phyloP scores from a whole-genome alignment of 1,140 invertebrate genomes.

The Nephotettix cincticeps region DNA sequence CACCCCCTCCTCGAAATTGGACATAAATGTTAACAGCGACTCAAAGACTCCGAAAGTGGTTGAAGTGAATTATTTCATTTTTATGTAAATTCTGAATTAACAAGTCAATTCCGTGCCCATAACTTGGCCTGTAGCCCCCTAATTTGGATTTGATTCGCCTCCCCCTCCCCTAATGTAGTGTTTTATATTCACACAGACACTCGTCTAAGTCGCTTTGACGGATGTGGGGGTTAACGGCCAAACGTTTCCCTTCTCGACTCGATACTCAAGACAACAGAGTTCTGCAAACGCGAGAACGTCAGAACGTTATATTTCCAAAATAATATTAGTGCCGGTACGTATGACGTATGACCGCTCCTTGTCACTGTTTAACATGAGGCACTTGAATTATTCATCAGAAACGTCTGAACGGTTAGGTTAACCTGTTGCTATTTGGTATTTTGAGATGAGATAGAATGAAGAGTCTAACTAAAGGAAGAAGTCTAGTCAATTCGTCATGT shows the following conservation, averaged over 20 bases:
- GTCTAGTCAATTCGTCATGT: no score
- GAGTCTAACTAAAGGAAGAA: no score
- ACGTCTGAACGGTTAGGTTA: no score
- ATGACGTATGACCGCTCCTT: no score
- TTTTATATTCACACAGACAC: constrained; percentile 14
- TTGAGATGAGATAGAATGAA: no score
- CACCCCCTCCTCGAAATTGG: constrained; percentile 5
- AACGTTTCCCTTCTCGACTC: not conserved
- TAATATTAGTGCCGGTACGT: no score
- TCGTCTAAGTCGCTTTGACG: constrained; percentile 1
- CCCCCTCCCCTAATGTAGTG: constrained; percentile 6
- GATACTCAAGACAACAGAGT: no score
- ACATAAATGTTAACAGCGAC: constrained; percentile 22
- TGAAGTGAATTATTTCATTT: constrained; percentile 21
- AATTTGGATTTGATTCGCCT: not conserved
- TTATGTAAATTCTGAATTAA: constrained; percentile 22
- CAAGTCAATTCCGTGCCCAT: constrained; percentile 18
- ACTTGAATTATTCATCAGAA: no score
- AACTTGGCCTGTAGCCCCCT: not conserved
- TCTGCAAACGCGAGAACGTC: no score
- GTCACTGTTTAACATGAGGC: no score
- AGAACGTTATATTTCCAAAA: no score
- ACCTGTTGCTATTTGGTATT: no score
- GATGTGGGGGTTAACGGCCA: not conserved
- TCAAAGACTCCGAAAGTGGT: constrained; percentile 21